phyloP scores from a whole-genome alignment of 2,113 vertebrate genomes.

The Beaufortia kweichowensis region DNA sequence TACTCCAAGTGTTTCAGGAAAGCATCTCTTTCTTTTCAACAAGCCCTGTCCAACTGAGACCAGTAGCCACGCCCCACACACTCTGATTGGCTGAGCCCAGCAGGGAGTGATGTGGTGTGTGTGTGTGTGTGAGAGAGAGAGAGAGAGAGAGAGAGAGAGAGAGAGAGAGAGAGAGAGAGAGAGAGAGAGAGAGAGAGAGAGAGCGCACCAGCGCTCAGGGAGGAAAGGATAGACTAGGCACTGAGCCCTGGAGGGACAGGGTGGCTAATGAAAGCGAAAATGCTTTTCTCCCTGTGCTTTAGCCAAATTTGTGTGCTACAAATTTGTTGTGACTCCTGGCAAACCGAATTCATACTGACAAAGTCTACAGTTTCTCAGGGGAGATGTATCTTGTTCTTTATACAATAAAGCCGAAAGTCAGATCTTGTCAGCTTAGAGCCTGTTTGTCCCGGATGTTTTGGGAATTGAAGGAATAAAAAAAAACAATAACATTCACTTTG shows the following conservation, averaged over 20 bases:
- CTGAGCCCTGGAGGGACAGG: constrained; percentile 62
- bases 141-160: neutral
- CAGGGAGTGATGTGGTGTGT: constrained; percentile 37
- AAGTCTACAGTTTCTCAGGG: constrained; percentile 49
- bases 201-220: constrained; percentile 3
- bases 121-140: constrained; percentile 8
- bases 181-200: constrained; percentile 13
- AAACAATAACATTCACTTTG: neutral
- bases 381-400: constrained; percentile 22
- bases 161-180: constrained; percentile 24
- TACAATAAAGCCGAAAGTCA: constrained; percentile 20
- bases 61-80: constrained; percentile 60
- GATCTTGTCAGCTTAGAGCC: neutral
- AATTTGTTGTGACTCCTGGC: constrained; percentile 60
- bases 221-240: constrained; percentile 26
- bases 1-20: constrained; percentile 63
- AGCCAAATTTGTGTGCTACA: constrained; percentile 59
- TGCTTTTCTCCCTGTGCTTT: constrained; percentile 55
- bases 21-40: constrained; percentile 66
- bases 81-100: constrained; percentile 66
- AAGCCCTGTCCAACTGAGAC: constrained; percentile 52
- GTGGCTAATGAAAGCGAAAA: constrained; percentile 69
- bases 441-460: neutral
- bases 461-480: constrained; percentile 9
- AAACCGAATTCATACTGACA: constrained; percentile 62